Conservation (phyloP, 1,140 invertebrate species). For the Rhagoletis pomonella region DNA sequence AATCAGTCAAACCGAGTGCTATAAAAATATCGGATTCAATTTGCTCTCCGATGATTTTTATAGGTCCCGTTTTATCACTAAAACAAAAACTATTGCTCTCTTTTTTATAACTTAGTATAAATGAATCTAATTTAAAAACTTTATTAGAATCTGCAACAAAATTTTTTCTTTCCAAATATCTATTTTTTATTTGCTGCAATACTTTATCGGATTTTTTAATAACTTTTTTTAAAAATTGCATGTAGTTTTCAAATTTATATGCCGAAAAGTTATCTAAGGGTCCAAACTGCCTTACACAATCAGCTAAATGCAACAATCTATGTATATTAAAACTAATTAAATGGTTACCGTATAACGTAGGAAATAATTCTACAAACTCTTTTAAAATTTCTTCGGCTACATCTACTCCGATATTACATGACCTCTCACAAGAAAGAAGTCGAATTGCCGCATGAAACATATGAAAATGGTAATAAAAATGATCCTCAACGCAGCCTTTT, state of each 20-base stretch:
- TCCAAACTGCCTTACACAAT: not conserved
- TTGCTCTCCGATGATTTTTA: not conserved
- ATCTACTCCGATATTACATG: no score
- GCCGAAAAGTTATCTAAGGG: not conserved
- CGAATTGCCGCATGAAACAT: not conserved
- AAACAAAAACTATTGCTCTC: conserved; percentile 21
- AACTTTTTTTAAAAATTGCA: not conserved
- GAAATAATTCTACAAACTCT: conserved; percentile 9
- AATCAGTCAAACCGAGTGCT: no score
- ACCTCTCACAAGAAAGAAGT: not conserved
- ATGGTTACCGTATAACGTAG: not conserved
- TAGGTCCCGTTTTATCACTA: not conserved
- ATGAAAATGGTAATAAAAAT: not conserved
- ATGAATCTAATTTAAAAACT: not conserved
- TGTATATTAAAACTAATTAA: conserved; percentile 34
- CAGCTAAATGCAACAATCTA: not conserved
- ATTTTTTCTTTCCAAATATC: not conserved
- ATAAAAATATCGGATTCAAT: not conserved
- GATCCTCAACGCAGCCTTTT: no score
- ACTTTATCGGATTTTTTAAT: conserved; percentile 24
- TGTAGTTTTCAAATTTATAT: not conserved
- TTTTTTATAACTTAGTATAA: conserved; percentile 1
- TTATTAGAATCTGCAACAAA: not conserved
- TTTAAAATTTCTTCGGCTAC: conserved; percentile 1
- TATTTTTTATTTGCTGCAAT: conserved; percentile 19